Evolutionary conservation across 2,888 invertebrate genomes (phyloP), one percentile per base, ranked within the genome.

Genomic region (Dermolepida albohirtum): DNA sequence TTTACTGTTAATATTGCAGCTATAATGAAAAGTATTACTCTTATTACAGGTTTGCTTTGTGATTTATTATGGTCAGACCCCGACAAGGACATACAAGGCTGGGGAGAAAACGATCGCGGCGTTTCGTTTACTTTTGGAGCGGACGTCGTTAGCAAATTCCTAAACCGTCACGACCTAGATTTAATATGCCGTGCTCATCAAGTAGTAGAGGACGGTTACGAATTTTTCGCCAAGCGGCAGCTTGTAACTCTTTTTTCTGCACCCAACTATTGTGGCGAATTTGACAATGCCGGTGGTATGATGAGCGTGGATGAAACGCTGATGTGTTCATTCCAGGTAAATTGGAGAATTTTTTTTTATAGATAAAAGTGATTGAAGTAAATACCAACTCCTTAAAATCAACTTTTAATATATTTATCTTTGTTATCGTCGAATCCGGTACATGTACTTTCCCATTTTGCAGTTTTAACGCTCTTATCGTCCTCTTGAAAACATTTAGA

Each of bases 231-330:
- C 12, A 98, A 99, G 83, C 89, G 98, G 71, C 98, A 98, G 83
- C 88, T 99, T 79, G 98, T 99, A 64, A 99, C 98, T 1, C 85
- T 98, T 65, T 99, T 99, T 85, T 98, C 98, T n/a, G 97, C 97
- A 50, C 97, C 97, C 29, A 98, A 98, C 84, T 96, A 96, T 82
- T 97, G 96, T 82, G 96, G 97, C n/a, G 96, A 97, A 84, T 97
- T 98, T 80, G 97, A 98, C 84, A 98, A 98, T 82, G 98, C 98
- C 62, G 98, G 98, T 66, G 98, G 97, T 71, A 98, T 98, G 98
- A 98, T 98, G 98, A 96, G 95, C 71, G 98, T 99, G 39, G 98
- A 98, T 83, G 98, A 98, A 83, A 95, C 97, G 70, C 89, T 98
- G 63, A 98, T 98, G 97, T 98, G 98, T 88, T 98, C 98, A 76